A percentile compares a stretch with the other conserved stretches of the same genome.
Evolutionary conservation across 2,113 vertebrate genomes (phyloP).

Genomic region (Myiopsitta monachus): DNA sequence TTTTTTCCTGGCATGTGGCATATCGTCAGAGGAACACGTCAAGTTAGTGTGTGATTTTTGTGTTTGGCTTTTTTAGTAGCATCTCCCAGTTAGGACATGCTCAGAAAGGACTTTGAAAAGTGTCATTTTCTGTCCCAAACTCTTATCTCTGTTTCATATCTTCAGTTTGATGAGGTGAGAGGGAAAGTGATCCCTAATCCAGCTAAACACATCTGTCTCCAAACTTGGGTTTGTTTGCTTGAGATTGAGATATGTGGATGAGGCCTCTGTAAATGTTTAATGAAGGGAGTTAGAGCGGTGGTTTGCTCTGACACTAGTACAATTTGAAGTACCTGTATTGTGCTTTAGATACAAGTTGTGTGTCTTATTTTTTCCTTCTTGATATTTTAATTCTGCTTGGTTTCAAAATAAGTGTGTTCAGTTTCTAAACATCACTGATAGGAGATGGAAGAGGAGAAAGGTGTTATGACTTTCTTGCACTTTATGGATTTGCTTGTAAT

Average conservation of each 20-base stretch:
- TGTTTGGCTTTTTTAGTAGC: neutral
- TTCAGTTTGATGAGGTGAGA: neutral
- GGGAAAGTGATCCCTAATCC: neutral
- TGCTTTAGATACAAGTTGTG: neutral
- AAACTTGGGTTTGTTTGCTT: neutral
- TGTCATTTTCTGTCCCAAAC: neutral
- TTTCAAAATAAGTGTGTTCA: neutral
- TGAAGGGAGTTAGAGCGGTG: neutral
- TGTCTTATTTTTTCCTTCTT: neutral
- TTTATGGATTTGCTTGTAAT: neutral
- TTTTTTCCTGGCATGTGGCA: neutral
- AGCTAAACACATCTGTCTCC: neutral
- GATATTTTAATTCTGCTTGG: neutral
- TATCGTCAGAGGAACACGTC: neutral
- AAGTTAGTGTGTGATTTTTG: neutral
- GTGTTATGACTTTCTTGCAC: neutral
- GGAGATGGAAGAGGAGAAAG: neutral
- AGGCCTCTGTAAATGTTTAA: slow-evolving; percentile 65
- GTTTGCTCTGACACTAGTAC: neutral
- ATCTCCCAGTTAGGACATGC: neutral
- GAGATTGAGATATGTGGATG: neutral
- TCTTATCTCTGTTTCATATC: neutral
- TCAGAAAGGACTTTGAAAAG: neutral
- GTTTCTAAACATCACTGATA: neutral
- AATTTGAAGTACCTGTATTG: neutral